Base-by-base conservation (phyloP, 1,140 invertebrate genomes). In the Pachypeltis micranthus region DNA sequence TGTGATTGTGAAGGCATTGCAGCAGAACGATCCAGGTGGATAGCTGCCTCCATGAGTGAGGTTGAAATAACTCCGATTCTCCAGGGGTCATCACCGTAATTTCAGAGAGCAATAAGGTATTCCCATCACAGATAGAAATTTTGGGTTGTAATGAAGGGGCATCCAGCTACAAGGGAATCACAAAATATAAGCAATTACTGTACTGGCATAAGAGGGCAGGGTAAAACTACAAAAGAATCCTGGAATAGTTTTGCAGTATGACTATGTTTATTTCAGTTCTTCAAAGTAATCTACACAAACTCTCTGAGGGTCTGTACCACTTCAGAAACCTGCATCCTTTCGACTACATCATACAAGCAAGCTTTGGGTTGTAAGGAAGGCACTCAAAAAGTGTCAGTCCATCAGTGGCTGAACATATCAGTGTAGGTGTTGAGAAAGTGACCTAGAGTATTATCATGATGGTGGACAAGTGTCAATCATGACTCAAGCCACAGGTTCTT, bases 1-100 rank as follows among this genome's bases (percentile, higher is more conserved):
- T 68, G 69, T 29, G 69, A 63, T 63, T 69, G 69, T 54, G 69
- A 65, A 61, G 69, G 66, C 67, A 69, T 68, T 26, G 63, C 34
- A 28, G 66, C 66, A 61, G 66, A 61, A 64, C 67, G 69, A 44
- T 69, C 69, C 63, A 68, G 65, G 65, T 69, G 69, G 51, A 68
- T 66, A 60, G 68, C 66, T 59, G 69, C 66, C 64, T 67, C 66
- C 66, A 67, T 67, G 64, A 61, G 60, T 59, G 44, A 24, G 23
- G 19, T 25, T 21, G 19, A 16, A 21, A 51, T 21, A 51, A 51
- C 4, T 21, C 12, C 12, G 47, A 10, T 51, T 3, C 47, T 21
- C 47, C 47, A 51, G 47, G 12, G 12, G 47, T 51, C 47, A 51
- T 51, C 10, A 51, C 47, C 47, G 47, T 21, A 21, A 51, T 14